Evolutionary conservation across 2,113 vertebrate genomes (phyloP).

Genomic region (Struthidea cinerea): DNA sequence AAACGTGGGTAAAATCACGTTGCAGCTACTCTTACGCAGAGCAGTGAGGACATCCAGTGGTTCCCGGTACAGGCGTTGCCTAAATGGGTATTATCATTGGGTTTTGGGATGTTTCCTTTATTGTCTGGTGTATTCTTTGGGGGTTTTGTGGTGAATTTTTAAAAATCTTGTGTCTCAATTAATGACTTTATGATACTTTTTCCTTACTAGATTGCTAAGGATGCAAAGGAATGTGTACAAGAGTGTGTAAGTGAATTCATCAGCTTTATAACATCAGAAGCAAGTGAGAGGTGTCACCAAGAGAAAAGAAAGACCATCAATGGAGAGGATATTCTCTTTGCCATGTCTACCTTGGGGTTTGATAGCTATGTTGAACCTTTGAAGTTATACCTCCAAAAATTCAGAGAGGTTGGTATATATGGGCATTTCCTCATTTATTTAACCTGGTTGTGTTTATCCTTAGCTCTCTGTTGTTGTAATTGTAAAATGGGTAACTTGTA

Average conservation of each 20-base stretch:
- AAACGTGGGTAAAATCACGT: background rate
- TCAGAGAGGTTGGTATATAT: slow-evolving; percentile 86
- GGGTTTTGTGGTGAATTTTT: background rate
- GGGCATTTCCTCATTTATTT: background rate
- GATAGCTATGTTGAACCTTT: slow-evolving; percentile 98
- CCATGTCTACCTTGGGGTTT: slow-evolving; percentile 98
- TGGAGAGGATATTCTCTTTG: slow-evolving; percentile 97
- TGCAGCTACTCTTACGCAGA: background rate
- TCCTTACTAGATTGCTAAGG: slow-evolving; percentile 89
- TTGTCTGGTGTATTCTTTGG: background rate
- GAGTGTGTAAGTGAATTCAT: slow-evolving; percentile 99
- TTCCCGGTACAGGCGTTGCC: background rate
- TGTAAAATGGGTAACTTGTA: background rate
- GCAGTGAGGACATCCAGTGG: background rate
- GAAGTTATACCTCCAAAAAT: slow-evolving; percentile 97
- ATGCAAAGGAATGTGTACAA: slow-evolving; percentile 97
- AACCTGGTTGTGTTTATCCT: background rate
- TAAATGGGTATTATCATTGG: background rate
- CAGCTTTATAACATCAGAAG: slow-evolving; percentile 98
- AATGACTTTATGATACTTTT: background rate
- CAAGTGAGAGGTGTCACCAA: slow-evolving; percentile 96
- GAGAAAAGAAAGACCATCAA: slow-evolving; percentile 99
- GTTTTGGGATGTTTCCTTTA: background rate
- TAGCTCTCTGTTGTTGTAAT: background rate
- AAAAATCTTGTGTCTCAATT: background rate